Percentiles rank a stretch among this genome's conserved stretches.
Evolutionary conservation across 2,113 vertebrate genomes (phyloP).

Genomic region (Corvus moneduloides): DNA sequence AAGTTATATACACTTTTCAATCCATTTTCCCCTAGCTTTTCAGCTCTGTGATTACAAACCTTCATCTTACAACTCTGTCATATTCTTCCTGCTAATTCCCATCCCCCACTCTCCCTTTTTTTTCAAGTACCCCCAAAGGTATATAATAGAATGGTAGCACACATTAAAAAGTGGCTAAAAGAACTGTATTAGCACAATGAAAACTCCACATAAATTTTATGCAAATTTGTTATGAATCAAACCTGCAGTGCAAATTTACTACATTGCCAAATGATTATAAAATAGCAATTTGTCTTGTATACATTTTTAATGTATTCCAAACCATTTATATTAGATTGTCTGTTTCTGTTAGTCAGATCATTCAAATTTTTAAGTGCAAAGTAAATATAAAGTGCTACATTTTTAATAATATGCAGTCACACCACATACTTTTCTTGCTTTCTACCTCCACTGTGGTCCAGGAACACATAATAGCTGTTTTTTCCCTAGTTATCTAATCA

Average conservation of each 20-base stretch:
- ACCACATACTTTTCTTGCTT: constrained; percentile 62
- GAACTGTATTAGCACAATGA: constrained; percentile 54
- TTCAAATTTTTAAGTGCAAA: constrained; percentile 73
- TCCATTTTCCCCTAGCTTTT: neutral
- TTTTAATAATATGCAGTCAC: constrained; percentile 62
- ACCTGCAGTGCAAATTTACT: constrained; percentile 69
- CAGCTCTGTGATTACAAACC: constrained; percentile 50
- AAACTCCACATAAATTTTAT: constrained; percentile 68
- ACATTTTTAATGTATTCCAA: constrained; percentile 69
- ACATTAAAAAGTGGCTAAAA: constrained; percentile 47
- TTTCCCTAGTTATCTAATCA: constrained; percentile 74
- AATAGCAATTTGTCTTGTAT: constrained; percentile 70
- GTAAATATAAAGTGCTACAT: constrained; percentile 66
- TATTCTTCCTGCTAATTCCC: neutral
- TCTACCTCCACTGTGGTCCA: constrained; percentile 51
- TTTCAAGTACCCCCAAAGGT: constrained; percentile 16
- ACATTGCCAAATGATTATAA: constrained; percentile 58
- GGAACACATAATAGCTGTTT: constrained; percentile 75
- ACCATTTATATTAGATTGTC: constrained; percentile 61
- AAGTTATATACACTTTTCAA: neutral
- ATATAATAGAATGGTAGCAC: constrained; percentile 29
- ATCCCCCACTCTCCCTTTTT: constrained; percentile 26
- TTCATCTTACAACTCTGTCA: constrained; percentile 12
- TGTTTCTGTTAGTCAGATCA: constrained; percentile 66
- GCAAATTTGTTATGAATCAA: constrained; percentile 71